phyloP scores from a whole-genome alignment of 1,140 invertebrate species.

The Scaptodrosophila lebanonensis region DNA sequence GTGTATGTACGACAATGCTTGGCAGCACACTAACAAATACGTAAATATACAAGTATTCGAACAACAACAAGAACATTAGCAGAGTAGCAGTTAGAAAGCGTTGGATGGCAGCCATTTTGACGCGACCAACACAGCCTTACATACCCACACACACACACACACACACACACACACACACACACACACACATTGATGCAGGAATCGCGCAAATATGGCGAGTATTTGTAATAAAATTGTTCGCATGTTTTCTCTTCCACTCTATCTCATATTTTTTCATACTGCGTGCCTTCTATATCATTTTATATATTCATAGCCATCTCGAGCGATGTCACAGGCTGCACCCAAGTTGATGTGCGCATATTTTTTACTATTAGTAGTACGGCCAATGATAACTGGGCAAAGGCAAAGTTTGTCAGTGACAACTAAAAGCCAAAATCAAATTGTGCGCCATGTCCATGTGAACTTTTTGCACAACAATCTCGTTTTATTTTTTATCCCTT shows the following conservation, averaged over 20 bases:
- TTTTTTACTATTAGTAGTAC: constrained; percentile 67
- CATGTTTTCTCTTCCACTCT: too few relatives aligned
- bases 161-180: constrained; percentile 3
- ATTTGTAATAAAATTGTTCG: constrained; percentile 27
- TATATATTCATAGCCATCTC: constrained; percentile 69
- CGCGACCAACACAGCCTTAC: constrained; percentile 48
- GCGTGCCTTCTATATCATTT: constrained; percentile 10
- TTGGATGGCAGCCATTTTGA: constrained; percentile 44
- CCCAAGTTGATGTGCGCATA: constrained; percentile 45
- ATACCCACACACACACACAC: constrained; percentile 24
- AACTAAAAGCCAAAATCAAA: constrained; percentile 61
- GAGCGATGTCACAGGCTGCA: constrained; percentile 55
- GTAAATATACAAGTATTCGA: not conserved
- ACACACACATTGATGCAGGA: too few relatives aligned
- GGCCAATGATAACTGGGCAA: too few relatives aligned
- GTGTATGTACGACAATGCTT: constrained; percentile 21
- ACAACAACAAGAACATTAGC: constrained; percentile 12
- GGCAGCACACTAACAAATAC: constrained; percentile 25
- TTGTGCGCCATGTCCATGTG: constrained; percentile 57
- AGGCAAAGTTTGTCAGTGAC: constrained; percentile 45
- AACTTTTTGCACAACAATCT: constrained; percentile 55
- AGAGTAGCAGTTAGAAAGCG: constrained; percentile 10
- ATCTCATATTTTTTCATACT: too few relatives aligned
- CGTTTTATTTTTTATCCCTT: constrained; percentile 46
- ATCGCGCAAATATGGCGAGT: too few relatives aligned